Evolutionary conservation across 2,113 vertebrate species (phyloP), one percentile per base, ranked within the genome.

Genomic region (Protomyctophum bolini): DNA sequence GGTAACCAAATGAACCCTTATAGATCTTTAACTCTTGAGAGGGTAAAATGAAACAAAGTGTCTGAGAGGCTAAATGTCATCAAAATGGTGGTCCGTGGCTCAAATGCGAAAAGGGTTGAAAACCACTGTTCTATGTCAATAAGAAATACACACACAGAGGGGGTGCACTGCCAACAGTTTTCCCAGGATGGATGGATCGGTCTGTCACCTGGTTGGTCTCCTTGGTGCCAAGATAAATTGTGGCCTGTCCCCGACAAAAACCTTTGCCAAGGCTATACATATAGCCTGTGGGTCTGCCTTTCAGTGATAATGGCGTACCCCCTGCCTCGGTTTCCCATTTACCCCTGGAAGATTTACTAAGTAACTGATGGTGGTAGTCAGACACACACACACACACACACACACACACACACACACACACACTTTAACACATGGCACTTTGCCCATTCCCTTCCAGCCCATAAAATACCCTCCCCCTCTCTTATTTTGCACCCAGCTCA

Each of bases 211-310:
- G 33, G 33, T 6, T 41, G 33, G 33, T 41, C 5, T 70, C 74
- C 58, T 72, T 66, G 68, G 11, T 68, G 63, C 62, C 72, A 76
- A 69, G 61, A 87, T 84, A 66, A 84, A 85, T 78, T 6, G 72
- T 58, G 52, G 33, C 69, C 69, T 47, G 60, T 77, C 73, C 51
- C 62, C 70, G 77, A 60, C 21, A 21, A 73, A 52, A 56, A 76
- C 72, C 66, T 76, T 78, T 58, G 28, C 56, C 66, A 55, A 67
- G 78, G 74, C 21, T 2, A 21, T 21, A n/a, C n/a, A 61, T 56
- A 63, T 60, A 28, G 52, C 70, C 72, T 60, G 60, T 33, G 14
- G 70, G 21, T 55, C 77, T 83, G 83, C 70, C 75, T 55, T 46
- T 63, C 52, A 70, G 49, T 70, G 84, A 87, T 86, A 83, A 74